phyloP scores from a whole-genome alignment of 2,888 invertebrate genomes.

The Aphelenchoides bicaudatus region DNA sequence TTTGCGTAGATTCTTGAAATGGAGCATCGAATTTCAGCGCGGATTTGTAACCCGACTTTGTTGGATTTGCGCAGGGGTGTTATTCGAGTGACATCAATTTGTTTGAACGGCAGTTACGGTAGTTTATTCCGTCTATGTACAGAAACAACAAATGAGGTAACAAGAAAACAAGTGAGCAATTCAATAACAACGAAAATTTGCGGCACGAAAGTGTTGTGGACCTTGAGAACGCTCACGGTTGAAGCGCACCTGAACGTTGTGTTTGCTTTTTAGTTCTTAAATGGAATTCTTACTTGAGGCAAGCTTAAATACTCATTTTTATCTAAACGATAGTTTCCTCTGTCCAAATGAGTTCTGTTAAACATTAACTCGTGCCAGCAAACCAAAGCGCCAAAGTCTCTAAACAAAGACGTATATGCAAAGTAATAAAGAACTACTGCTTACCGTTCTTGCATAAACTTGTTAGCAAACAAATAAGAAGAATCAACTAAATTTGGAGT shows the following conservation, averaged over 20 bases:
- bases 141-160: neutral
- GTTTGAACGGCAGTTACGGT: neutral
- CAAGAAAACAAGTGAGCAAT: slow-evolving; percentile 1
- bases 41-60: too few relatives aligned
- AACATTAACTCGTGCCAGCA: slow-evolving; percentile 25
- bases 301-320: neutral
- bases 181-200: neutral
- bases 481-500: neutral
- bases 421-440: too few relatives aligned
- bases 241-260: slow-evolving; percentile 13
- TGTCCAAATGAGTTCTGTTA: slow-evolving; percentile 16
- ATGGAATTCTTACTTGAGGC: slow-evolving; percentile 8
- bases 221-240: neutral
- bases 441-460: slow-evolving; percentile 20
- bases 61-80: too few relatives aligned
- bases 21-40: too few relatives aligned
- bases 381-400: slow-evolving; percentile 25
- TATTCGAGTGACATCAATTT: neutral
- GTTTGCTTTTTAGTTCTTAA: neutral
- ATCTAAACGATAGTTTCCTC: slow-evolving; percentile 11
- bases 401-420: too few relatives aligned
- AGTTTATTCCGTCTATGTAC: neutral
- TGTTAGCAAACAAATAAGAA: slow-evolving; percentile 14
- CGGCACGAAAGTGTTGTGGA: neutral
- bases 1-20: too few relatives aligned